phyloP scores from a whole-genome alignment of 2,888 invertebrate genomes.

The Drosophila stalkeri region DNA sequence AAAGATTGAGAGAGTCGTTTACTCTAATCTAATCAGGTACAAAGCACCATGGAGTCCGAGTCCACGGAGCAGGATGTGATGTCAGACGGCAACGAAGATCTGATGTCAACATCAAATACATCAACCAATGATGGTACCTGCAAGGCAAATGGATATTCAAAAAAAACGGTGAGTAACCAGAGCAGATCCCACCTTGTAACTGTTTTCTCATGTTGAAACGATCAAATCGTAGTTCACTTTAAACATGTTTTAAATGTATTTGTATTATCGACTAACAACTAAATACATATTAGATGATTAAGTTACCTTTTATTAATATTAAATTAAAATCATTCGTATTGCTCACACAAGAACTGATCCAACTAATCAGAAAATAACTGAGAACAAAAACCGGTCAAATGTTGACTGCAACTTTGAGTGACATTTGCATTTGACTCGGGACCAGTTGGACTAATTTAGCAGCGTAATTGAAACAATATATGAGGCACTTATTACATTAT shows the following conservation, averaged over 20 bases:
- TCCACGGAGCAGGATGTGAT: slow-evolving; percentile 66
- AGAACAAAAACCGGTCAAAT: neutral
- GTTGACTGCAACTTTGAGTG: slow-evolving; percentile 20
- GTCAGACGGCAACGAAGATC: slow-evolving; percentile 65
- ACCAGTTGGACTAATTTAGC: slow-evolving; percentile 24
- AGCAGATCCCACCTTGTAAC: slow-evolving; percentile 1
- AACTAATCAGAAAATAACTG: neutral
- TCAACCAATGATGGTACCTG: slow-evolving; percentile 70
- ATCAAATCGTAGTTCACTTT: too few relatives aligned
- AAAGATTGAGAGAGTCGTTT: neutral
- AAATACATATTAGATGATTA: too few relatives aligned
- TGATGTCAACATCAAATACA: slow-evolving; percentile 81
- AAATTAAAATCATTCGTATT: neutral
- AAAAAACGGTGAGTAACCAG: slow-evolving; percentile 75
- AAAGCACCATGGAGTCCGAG: slow-evolving; percentile 62
- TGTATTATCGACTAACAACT: neutral
- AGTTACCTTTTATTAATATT: too few relatives aligned
- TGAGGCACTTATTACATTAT: slow-evolving; percentile 52
- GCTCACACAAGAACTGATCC: neutral
- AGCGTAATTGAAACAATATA: slow-evolving; percentile 51
- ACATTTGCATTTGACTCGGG: slow-evolving; percentile 57
- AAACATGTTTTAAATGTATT: too few relatives aligned
- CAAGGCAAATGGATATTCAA: slow-evolving; percentile 69
- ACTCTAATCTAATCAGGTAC: slow-evolving; percentile 18
- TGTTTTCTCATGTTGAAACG: neutral